Base-by-base conservation (phyloP, 2,113 vertebrate genomes). In the Pelecanus crispus region DNA sequence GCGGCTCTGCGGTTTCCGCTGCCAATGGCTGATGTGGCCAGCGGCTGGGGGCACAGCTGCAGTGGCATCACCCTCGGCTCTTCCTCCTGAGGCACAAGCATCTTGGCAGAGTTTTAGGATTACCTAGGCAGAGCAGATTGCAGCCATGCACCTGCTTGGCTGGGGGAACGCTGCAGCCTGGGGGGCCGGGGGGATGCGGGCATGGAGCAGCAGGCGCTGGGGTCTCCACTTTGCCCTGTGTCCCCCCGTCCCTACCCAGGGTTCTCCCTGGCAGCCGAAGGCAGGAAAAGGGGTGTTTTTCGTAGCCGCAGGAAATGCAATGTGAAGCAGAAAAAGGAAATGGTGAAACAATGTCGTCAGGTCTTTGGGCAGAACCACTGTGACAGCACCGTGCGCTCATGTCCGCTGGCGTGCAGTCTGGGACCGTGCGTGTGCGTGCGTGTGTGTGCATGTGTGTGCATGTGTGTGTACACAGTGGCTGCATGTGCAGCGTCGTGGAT, bases 11-110 rank as follows among this genome's bases (percentile, higher is more conserved):
- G 0, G 47, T 42, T 56, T n/a, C 55, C 2, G 1, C 81, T 65
- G 85, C n/a, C 73, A 71, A 28, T 0, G 0, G 59, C 22, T 0
- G 1, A 11, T 25, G 66, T 3, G 6, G 45, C 1, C 11, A 38
- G 49, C 1, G 2, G 75, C 42, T 24, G 52, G 71, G 42, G 56
- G n/a, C 52, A 32, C 2, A 0, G 14, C 26, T 8, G 8, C 0
- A 0, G 3, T 11, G 6, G 32, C 7, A 1, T 73, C 67, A 75
- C 49, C 25, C 66, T 81, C 15, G 1, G 24, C 72, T 83, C 66
- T 53, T 92, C 82, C 20, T 83, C 26, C 38, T 0, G 1, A 11
- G 56, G 25, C 73, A 90, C 55, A 28, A 88, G 22, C 1, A 6
- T 29, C 52, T 72, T 3, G 2, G 32, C 17, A 38, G 36, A 44